Conservation (phyloP, 2,113 vertebrate species). For the Bubo blakistoni region DNA sequence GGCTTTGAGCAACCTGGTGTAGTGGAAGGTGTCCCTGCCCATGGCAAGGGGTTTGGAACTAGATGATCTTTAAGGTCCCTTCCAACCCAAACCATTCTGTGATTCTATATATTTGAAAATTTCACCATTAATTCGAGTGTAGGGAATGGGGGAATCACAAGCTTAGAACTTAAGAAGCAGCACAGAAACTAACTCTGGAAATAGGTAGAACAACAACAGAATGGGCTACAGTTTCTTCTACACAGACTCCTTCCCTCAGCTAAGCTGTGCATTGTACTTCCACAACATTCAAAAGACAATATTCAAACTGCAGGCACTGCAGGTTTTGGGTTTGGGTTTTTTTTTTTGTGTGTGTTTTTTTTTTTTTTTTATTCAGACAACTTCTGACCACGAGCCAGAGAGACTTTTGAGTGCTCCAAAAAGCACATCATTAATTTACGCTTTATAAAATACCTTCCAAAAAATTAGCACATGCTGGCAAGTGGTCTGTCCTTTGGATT, state of each 20-base stretch:
- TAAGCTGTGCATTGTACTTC: background rate
- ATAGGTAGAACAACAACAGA: background rate
- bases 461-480: background rate
- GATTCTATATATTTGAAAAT: background rate
- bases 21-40: too few relatives aligned
- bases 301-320: background rate
- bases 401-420: background rate
- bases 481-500: background rate
- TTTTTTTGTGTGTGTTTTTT: background rate
- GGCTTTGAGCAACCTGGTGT: too few relatives aligned
- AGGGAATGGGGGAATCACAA: background rate
- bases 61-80: too few relatives aligned
- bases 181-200: background rate
- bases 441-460: background rate
- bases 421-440: background rate
- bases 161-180: background rate
- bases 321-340: background rate
- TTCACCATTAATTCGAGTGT: background rate
- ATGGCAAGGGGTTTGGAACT: too few relatives aligned
- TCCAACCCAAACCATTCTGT: too few relatives aligned
- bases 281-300: background rate
- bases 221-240: background rate
- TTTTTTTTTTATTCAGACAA: background rate
- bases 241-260: background rate
- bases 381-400: background rate